Percentiles rank a stretch among this genome's conserved stretches.
Conservation (phyloP, 1,140 invertebrate species). For the Charaxes varanes region DNA sequence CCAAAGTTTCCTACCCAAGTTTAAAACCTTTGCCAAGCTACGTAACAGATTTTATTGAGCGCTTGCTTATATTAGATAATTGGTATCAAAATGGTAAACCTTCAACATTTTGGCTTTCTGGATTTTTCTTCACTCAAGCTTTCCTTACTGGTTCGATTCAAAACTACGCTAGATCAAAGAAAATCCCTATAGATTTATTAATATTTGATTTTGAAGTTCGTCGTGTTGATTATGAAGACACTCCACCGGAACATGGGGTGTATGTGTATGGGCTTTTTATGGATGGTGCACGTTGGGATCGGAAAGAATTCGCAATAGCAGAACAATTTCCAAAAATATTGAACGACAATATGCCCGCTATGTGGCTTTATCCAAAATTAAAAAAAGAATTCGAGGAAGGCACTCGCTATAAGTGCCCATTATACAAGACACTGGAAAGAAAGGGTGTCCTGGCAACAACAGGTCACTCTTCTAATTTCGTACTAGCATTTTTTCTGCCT, state of each 20-base stretch:
- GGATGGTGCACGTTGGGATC: constrained; percentile 90
- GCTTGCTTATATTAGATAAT: constrained; percentile 83
- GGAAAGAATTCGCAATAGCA: constrained; percentile 73
- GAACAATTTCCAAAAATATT: constrained; percentile 90
- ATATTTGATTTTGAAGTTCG: constrained; percentile 86
- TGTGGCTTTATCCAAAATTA: constrained; percentile 81
- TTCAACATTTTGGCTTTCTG: constrained; percentile 91
- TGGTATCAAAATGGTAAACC: constrained; percentile 90
- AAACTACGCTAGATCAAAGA: constrained; percentile 91
- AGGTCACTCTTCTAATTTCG: constrained; percentile 94
- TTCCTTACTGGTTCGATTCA: constrained; percentile 95
- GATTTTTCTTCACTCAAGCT: constrained; percentile 95
- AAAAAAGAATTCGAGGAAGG: constrained; percentile 74
- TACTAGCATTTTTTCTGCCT: constrained; percentile 85
- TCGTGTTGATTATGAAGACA: constrained; percentile 60
- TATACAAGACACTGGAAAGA: constrained; percentile 92
- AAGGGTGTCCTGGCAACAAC: constrained; percentile 89
- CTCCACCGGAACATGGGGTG: constrained; percentile 82
- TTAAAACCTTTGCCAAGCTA: constrained; percentile 92
- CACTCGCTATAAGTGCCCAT: constrained; percentile 83
- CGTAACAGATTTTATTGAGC: constrained; percentile 87
- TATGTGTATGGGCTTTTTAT: constrained; percentile 89
- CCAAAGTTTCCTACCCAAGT: constrained; percentile 90
- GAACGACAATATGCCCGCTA: constrained; percentile 84
- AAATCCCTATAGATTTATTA: constrained; percentile 91